Percentiles rank a stretch among this genome's conserved stretches.
phyloP scores from a whole-genome alignment of 2,797 vertebrate species.

The Myripristis jacobus region DNA sequence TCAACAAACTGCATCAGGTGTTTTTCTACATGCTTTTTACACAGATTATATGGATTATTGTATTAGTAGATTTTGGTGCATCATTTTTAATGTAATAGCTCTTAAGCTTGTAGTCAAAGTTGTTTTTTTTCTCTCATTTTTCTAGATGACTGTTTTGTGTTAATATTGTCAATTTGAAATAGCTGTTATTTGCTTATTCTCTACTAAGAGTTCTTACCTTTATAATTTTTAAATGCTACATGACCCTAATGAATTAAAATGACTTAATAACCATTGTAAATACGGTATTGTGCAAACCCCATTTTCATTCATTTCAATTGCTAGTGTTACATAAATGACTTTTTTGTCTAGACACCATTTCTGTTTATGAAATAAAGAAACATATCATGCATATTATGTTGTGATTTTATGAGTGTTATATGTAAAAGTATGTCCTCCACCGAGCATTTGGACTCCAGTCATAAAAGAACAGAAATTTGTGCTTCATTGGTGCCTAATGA shows the following conservation, averaged over 20 bases:
- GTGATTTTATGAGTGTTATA: slow-evolving; percentile 21
- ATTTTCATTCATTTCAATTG: slow-evolving; percentile 97
- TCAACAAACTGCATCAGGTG: slow-evolving; percentile 99
- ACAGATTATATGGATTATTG: slow-evolving; percentile 99
- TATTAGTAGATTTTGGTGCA: slow-evolving; percentile 97
- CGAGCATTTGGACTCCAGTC: too few relatives aligned
- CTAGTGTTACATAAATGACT: slow-evolving; percentile 96
- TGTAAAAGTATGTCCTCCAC: not conserved
- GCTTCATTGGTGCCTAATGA: not conserved
- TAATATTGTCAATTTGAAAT: slow-evolving; percentile 98
- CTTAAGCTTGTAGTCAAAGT: slow-evolving; percentile 91
- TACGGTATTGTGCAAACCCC: slow-evolving; percentile 96
- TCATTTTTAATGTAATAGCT: slow-evolving; percentile 98
- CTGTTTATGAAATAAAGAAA: slow-evolving; percentile 99
- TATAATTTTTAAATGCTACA: slow-evolving; percentile 89
- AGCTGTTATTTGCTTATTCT: slow-evolving; percentile 98
- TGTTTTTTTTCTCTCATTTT: slow-evolving; percentile 86
- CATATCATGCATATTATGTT: slow-evolving; percentile 91
- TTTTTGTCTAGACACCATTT: slow-evolving; percentile 99
- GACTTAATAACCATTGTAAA: slow-evolving; percentile 98
- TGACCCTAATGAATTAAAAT: slow-evolving; percentile 95
- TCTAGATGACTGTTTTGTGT: slow-evolving; percentile 98
- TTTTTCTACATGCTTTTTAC: slow-evolving; percentile 99
- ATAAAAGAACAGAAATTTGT: too few relatives aligned
- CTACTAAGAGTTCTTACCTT: slow-evolving; percentile 98